Percentiles rank a stretch among this genome's conserved stretches.
Conservation (phyloP, 2,888 invertebrate genomes). For the Nephrocerus scutellatus region DNA sequence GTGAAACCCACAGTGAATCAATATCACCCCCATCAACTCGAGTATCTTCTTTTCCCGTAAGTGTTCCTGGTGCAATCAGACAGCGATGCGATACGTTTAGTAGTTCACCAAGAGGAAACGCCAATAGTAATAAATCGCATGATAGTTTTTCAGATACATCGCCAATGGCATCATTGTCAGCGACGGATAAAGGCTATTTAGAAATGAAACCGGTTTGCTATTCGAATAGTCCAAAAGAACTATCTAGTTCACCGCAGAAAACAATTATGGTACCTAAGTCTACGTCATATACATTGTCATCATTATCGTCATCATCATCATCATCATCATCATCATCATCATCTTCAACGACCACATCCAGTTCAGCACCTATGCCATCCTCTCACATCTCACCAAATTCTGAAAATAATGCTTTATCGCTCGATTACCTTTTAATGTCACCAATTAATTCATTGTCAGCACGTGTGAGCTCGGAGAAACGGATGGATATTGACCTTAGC, state of each 20-base stretch:
- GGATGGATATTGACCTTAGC: no score
- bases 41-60: slow-evolving; percentile 11
- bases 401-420: no score
- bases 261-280: slow-evolving; percentile 13
- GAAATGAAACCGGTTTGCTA: slow-evolving; percentile 54
- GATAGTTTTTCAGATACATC: slow-evolving; percentile 21
- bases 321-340: slow-evolving; percentile 27
- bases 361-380: slow-evolving; percentile 1
- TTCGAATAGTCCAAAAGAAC: slow-evolving; percentile 20
- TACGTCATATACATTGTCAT: slow-evolving; percentile 41
- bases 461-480: no score
- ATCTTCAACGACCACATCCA: slow-evolving; percentile 22
- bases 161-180: slow-evolving; percentile 5
- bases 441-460: no score
- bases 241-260: background rate
- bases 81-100: slow-evolving; percentile 10
- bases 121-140: slow-evolving; percentile 11
- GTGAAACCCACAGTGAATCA: slow-evolving; percentile 14
- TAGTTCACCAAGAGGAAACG: slow-evolving; percentile 15
- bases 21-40: slow-evolving; percentile 16
- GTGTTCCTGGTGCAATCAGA: slow-evolving; percentile 16
- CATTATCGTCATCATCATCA: slow-evolving; percentile 41
- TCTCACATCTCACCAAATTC: no score
- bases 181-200: slow-evolving; percentile 50
- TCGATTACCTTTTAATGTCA: no score